These are phyloP conservation scores for Periophthalmus modestus DNA, from an alignment of 2,113 vertebrate genomes.

Conservation along the genomic window DNA sequence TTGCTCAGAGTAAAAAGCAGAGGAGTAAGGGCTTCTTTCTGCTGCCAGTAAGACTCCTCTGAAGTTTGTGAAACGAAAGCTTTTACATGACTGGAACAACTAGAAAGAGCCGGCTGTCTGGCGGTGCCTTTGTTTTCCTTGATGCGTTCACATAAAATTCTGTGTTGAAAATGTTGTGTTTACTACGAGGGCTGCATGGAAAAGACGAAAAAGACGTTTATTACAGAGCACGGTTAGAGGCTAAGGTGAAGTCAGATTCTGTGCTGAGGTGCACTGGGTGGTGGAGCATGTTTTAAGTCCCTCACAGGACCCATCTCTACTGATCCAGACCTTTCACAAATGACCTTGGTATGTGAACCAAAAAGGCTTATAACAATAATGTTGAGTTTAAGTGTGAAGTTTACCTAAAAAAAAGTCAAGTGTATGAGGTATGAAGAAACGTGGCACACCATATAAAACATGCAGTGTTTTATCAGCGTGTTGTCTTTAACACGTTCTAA, in stretches of 20 bases:
- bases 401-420: too few species aligned
- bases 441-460: background rate
- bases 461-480: background rate
- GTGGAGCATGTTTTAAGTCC: background rate
- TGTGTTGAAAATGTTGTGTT: background rate
- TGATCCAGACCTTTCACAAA: background rate
- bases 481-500: background rate
- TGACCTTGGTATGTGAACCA: too few species aligned
- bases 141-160: background rate
- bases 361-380: too few species aligned
- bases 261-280: too few species aligned
- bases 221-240: background rate
- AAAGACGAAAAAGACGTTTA: background rate
- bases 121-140: background rate
- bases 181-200: background rate
- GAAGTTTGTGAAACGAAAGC: conserved; percentile 2
- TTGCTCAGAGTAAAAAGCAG: background rate
- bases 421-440: background rate
- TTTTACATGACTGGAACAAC: conserved; percentile 14
- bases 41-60: conserved; percentile 10
- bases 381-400: too few species aligned
- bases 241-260: too few species aligned
- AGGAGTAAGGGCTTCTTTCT: background rate
- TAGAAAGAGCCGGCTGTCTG: conserved; percentile 7
- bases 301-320: background rate